Base-by-base conservation (phyloP, 2,113 vertebrate genomes). In the Epinephelus cyanopodus region DNA sequence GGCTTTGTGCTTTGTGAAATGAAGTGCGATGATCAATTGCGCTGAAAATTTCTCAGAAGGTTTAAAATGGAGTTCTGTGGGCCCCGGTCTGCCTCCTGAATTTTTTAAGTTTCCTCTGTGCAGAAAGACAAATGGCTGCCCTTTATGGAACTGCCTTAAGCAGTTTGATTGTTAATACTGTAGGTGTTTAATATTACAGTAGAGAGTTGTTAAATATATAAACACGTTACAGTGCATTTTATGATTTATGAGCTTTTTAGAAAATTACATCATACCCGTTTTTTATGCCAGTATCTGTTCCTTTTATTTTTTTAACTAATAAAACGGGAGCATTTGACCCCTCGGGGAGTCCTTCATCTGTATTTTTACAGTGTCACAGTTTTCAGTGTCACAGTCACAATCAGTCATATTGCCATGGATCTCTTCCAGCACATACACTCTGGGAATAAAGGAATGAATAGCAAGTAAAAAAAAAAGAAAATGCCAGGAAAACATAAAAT, bases 11-110 rank as follows among this genome's bases (percentile, higher is more conserved):
- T 89, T 82, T 63, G 90, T 81, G 89, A 92, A 92, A 88, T 90
- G 82, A 92, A 86, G 86, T 92, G 88, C 47, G 47, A 89, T 93
- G 91, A 94, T 94, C 92, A 93, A 90, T 89, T 88, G 91, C 52
- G 60, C 89, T 81, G 83, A 92, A 92, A 87, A 90, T 89, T 85
- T 89, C 90, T 87, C 77, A 11, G 60, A 90, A 77, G 91, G 85
- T 92, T 91, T 92, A 73, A 93, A 89, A 90, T 90, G 80, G 90
- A 92, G 92, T 69, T 90, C 77, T 63, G 82, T 64, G 85, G 33
- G 81, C 65, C 56, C 53, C 19, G 27, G 77, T 63, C 77, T 83
- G 81, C 78, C 80, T 90, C 70, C 71, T 88, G 84, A 93, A 93
- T 93, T 84, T 91, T 90, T 92, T 79, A 87, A 90, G 81, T 91